phyloP scores from a whole-genome alignment of 1,140 invertebrate species.

The Bombus balteatus region DNA sequence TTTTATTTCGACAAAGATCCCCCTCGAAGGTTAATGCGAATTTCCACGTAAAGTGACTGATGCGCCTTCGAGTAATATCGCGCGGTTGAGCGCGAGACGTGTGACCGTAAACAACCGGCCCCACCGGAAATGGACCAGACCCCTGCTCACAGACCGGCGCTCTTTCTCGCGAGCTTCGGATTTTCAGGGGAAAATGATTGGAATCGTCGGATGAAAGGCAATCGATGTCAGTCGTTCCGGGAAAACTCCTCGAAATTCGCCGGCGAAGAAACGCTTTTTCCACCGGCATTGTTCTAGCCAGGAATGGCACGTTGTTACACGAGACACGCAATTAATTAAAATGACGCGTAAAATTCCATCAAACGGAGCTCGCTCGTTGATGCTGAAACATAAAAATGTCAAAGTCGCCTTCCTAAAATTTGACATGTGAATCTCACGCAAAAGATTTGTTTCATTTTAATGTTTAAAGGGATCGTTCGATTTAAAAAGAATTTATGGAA shows the following conservation, averaged over 20 bases:
- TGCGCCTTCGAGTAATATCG: slow-evolving; percentile 64
- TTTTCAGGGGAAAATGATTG: slow-evolving; percentile 20
- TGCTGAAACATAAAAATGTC: background rate
- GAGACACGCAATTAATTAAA: background rate
- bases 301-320: background rate
- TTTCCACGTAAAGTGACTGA: slow-evolving; percentile 72
- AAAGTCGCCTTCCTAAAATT: background rate
- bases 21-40: slow-evolving; percentile 68
- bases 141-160: background rate
- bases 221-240: slow-evolving; percentile 6
- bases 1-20: slow-evolving; percentile 74
- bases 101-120: slow-evolving; percentile 41
- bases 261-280: background rate
- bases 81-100: slow-evolving; percentile 47
- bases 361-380: too few relatives aligned
- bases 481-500: background rate
- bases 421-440: background rate
- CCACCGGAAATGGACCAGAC: slow-evolving; percentile 55
- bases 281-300: background rate
- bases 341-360: too few relatives aligned
- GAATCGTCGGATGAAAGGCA: background rate
- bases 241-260: background rate
- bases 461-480: background rate
- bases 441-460: background rate
- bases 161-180: background rate